A percentile compares a stretch with the other conserved stretches of the same genome.
Conservation (phyloP, 92 coral and sea anemone genomes). For the Palythoa heliodiscus region DNA sequence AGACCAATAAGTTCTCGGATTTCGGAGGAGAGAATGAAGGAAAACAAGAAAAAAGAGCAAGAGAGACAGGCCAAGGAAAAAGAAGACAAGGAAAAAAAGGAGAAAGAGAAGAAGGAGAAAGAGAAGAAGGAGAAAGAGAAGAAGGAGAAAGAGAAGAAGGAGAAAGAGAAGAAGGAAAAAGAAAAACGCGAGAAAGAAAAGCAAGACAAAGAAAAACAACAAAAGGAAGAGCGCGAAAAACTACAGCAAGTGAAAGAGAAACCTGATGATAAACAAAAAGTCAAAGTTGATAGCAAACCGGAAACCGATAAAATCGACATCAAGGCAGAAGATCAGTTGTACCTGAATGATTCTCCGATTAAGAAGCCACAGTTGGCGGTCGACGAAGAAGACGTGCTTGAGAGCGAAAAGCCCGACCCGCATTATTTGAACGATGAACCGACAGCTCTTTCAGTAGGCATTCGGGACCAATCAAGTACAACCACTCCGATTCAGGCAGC, state of each 20-base stretch:
- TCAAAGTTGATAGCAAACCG: slow-evolving; percentile 34
- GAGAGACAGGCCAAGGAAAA: slow-evolving; percentile 47
- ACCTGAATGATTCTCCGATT: slow-evolving; percentile 38
- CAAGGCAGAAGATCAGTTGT: slow-evolving; percentile 32
- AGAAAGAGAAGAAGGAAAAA: slow-evolving; percentile 10
- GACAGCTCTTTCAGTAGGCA: slow-evolving; percentile 34
- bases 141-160: not conserved
- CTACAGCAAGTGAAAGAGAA: slow-evolving; percentile 20
- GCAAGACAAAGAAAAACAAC: slow-evolving; percentile 30
- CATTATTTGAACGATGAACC: slow-evolving; percentile 55
- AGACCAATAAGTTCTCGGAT: slow-evolving; percentile 33
- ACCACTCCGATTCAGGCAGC: slow-evolving; percentile 43
- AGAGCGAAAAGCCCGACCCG: slow-evolving; percentile 62
- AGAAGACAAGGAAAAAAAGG: slow-evolving; percentile 48
- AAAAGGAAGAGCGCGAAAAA: slow-evolving; percentile 33
- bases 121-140: not conserved
- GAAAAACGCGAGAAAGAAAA: slow-evolving; percentile 21
- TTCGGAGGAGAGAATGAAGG: slow-evolving; percentile 47
- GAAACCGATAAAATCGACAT: slow-evolving; percentile 17
- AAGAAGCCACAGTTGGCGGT: slow-evolving; percentile 29
- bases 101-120: slow-evolving; percentile 20
- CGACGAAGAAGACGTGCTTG: slow-evolving; percentile 44
- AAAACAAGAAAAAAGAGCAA: slow-evolving; percentile 27
- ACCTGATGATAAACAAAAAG: slow-evolving; percentile 21
- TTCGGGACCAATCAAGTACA: slow-evolving; percentile 58